A percentile compares a stretch with the other conserved stretches of the same genome.
Conservation (phyloP, 2,797 vertebrate species). For the Ciconia nigra region DNA sequence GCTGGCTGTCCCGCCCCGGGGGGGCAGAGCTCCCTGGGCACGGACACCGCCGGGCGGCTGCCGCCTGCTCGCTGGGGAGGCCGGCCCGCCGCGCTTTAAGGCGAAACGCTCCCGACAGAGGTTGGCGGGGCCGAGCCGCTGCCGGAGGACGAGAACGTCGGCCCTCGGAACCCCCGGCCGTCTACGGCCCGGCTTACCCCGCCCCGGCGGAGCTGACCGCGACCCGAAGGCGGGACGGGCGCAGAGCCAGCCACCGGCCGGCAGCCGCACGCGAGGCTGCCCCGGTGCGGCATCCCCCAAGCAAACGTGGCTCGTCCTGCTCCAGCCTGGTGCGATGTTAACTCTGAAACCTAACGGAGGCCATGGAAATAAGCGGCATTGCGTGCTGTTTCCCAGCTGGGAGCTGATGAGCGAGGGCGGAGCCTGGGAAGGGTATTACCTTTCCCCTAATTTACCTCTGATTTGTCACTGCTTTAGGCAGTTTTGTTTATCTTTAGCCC, state of each 20-base stretch:
- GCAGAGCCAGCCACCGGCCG: neutral
- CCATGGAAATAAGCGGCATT: too few relatives aligned
- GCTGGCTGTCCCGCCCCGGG: neutral
- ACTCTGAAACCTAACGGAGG: neutral
- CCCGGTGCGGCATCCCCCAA: neutral
- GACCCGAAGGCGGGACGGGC: neutral
- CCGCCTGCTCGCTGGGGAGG: too few relatives aligned
- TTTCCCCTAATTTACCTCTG: neutral
- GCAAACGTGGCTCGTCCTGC: rapidly evolving
- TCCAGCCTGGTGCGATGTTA: rapidly evolving
- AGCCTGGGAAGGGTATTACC: neutral
- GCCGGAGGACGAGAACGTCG: neutral
- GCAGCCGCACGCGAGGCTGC: neutral
- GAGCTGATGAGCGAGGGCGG: neutral
- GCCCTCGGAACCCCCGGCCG: too few relatives aligned
- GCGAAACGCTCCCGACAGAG: neutral
- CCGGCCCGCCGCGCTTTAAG: rapidly evolving
- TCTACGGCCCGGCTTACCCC: too few relatives aligned
- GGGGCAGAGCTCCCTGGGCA: neutral
- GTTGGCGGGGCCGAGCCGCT: neutral
- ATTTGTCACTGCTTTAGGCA: neutral
- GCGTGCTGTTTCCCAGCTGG: neutral
- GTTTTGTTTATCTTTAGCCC: neutral
- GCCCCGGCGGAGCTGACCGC: neutral
- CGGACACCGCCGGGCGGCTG: neutral